Conservation (phyloP, 2,113 vertebrate genomes). For the Opisthocomus hoazin region DNA sequence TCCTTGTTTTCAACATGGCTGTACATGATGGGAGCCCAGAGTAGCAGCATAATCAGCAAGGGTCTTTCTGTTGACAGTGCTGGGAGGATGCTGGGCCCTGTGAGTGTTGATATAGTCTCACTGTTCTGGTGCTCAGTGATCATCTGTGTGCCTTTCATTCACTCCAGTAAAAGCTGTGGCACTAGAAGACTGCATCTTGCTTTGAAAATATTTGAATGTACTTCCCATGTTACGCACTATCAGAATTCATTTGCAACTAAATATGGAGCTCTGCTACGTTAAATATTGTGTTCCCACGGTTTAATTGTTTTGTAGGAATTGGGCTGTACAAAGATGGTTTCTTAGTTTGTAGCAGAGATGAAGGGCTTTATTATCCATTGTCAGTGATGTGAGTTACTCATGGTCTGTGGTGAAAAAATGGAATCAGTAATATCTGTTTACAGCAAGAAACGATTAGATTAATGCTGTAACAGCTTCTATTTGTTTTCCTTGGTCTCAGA, state of each 20-base stretch:
- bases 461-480: neutral
- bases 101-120: neutral
- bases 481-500: neutral
- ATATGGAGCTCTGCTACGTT: neutral
- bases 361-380: neutral
- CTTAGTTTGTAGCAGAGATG: neutral
- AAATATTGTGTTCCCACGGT: neutral
- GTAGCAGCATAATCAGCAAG: neutral
- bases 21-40: neutral
- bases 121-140: neutral
- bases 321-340: neutral
- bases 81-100: neutral
- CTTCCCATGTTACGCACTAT: neutral
- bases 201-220: neutral
- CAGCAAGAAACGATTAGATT: neutral
- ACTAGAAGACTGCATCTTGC: neutral
- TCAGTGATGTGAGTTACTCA: neutral
- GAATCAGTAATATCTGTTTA: neutral
- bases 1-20: neutral
- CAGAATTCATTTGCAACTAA: neutral
- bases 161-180: neutral
- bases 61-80: neutral
- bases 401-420: neutral
- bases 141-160: neutral
- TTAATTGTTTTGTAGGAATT: neutral